Evolutionary conservation across 1,140 invertebrate species (phyloP).

Genomic region (Nasonia longicornis): DNA sequence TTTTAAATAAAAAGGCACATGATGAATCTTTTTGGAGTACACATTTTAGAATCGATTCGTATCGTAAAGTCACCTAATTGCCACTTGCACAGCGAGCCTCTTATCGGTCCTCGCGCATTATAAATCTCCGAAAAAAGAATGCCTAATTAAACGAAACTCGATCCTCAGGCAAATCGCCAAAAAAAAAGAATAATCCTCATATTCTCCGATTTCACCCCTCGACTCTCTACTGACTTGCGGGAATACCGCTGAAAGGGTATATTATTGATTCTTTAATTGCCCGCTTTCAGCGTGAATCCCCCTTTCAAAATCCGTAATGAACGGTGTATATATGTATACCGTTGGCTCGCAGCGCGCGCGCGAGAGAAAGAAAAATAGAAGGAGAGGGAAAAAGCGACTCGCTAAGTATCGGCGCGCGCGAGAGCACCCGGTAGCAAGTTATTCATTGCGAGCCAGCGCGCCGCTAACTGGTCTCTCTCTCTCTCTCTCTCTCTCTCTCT

Average conservation of each 20-base stretch:
- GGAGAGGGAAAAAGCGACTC: conserved; percentile 26
- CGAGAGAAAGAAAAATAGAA: conserved; percentile 13
- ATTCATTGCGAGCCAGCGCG: conserved; percentile 67
- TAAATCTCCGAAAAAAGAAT: neutral
- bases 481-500: too few relatives aligned
- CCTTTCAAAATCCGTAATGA: conserved; percentile 35
- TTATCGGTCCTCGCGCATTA: neutral
- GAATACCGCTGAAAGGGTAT: conserved; percentile 25
- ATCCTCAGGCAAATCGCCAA: conserved; percentile 11
- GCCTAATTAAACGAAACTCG: conserved; percentile 32
- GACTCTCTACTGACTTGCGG: neutral
- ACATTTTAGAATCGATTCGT: neutral
- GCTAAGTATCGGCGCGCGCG: conserved; percentile 63
- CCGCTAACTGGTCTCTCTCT: conserved; percentile 61
- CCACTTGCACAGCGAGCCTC: neutral
- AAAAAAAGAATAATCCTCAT: conserved; percentile 29
- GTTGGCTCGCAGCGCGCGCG: neutral
- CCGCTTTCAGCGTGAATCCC: conserved; percentile 38
- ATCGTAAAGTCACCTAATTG: neutral
- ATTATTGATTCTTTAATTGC: conserved; percentile 48
- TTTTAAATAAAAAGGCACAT: neutral
- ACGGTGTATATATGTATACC: conserved; percentile 22
- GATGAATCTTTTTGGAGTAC: neutral
- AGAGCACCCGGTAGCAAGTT: conserved; percentile 68
- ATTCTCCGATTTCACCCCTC: conserved; percentile 37